Conservation (phyloP, 2,888 invertebrate genomes). For the Camponotus fellah region DNA sequence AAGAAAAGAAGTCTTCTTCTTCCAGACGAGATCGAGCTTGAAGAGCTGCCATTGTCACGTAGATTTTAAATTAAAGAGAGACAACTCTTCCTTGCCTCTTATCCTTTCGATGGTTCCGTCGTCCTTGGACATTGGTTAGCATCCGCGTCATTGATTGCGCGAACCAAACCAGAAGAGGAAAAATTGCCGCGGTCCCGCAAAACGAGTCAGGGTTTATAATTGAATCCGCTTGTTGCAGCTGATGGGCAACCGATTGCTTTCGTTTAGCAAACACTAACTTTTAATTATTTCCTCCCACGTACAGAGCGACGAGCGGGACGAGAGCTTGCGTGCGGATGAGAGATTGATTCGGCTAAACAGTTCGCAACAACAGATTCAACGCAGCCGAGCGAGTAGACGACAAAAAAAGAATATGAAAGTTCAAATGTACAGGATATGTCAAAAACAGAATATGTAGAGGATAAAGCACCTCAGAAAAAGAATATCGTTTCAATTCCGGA, state of each 20-base stretch:
- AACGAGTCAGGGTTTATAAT: constrained; percentile 79
- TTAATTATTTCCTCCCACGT: constrained; percentile 78
- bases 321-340: constrained; percentile 59
- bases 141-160: constrained; percentile 22
- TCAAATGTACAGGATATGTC: constrained; percentile 19
- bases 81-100: constrained; percentile 37
- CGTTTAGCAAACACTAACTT: constrained; percentile 81
- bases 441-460: background rate
- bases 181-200: constrained; percentile 37
- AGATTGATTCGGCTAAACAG: constrained; percentile 79
- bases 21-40: constrained; percentile 46
- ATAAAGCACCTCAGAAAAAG: background rate
- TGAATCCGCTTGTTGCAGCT: constrained; percentile 80
- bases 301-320: constrained; percentile 17
- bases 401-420: constrained; percentile 58
- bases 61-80: constrained; percentile 81
- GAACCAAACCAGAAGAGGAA: constrained; percentile 7
- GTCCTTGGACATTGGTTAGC: constrained; percentile 11
- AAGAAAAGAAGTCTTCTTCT: constrained; percentile 58
- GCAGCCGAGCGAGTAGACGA: constrained; percentile 55
- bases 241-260: constrained; percentile 81
- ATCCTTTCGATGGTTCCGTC: constrained; percentile 14
- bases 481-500: background rate
- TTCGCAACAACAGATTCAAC: constrained; percentile 77
- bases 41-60: constrained; percentile 77